Evolutionary conservation across 2,797 vertebrate genomes (phyloP).

Genomic region (Gymnopithys bicolor): DNA sequence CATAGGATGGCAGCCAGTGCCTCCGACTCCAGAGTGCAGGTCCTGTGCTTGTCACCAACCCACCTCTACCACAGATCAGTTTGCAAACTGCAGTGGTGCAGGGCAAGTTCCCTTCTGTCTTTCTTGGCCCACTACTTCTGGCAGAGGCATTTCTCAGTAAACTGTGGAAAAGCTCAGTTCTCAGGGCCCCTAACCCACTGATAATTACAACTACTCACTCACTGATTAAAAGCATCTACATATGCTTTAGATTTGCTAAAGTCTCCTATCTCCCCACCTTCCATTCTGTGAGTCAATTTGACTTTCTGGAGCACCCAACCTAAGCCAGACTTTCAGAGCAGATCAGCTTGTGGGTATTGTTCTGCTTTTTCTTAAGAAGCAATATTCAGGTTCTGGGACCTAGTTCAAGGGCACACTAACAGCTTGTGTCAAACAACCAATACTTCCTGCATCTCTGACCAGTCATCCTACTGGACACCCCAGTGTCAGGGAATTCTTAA

Average conservation of each 20-base stretch:
- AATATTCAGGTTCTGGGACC: neutral
- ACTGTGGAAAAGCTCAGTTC: neutral
- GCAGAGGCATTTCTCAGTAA: neutral
- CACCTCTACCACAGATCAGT: fast-evolving
- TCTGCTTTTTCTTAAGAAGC: neutral
- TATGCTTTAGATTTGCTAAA: neutral
- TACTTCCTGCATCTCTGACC: neutral
- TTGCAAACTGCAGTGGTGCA: neutral
- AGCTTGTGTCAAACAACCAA: neutral
- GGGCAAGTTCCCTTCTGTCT: neutral
- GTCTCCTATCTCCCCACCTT: neutral
- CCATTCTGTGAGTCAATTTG: neutral
- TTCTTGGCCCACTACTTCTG: neutral
- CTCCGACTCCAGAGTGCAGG: fast-evolving
- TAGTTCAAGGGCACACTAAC: neutral
- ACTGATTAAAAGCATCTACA: neutral
- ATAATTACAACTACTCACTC: neutral
- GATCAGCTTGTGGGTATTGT: neutral
- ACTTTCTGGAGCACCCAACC: neutral
- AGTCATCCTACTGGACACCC: neutral
- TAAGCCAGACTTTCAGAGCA: neutral
- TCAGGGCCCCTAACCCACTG: neutral
- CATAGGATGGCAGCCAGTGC: neutral
- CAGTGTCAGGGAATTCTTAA: neutral
- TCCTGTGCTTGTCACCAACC: neutral